phyloP scores from a whole-genome alignment of 2,888 invertebrate genomes.

The Pseudeuparius sepicola region DNA sequence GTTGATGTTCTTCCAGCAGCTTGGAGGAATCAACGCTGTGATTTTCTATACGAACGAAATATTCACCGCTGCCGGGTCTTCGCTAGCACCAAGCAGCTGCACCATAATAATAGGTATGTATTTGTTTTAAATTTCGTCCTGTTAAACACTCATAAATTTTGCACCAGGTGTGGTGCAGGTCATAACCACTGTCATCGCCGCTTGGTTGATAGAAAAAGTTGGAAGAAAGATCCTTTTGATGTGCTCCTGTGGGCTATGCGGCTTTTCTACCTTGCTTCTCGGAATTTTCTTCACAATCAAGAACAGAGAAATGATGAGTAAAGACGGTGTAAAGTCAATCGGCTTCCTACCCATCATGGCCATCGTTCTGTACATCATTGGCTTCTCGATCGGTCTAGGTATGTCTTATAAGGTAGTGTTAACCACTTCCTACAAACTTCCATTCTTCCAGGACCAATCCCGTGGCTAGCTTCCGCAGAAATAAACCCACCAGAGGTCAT shows the following conservation, averaged over 20 bases:
- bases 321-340: slow-evolving; percentile 43
- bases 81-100: slow-evolving; percentile 41
- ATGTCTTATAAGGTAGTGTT: too few species aligned
- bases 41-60: slow-evolving; percentile 70
- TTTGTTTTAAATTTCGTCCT: too few species aligned
- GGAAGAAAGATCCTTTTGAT: slow-evolving; percentile 70
- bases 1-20: slow-evolving; percentile 81
- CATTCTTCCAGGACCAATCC: slow-evolving; percentile 79
- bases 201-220: slow-evolving; percentile 65
- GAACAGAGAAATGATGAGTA: slow-evolving; percentile 29
- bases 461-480: slow-evolving; percentile 80
- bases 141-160: slow-evolving; percentile 40
- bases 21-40: slow-evolving; percentile 73
- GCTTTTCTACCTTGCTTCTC: slow-evolving; percentile 54
- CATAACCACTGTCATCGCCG: slow-evolving; percentile 60
- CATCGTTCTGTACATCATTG: slow-evolving; percentile 63
- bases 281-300: slow-evolving; percentile 57
- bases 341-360: slow-evolving; percentile 66
- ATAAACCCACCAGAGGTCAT: slow-evolving; percentile 72
- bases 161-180: slow-evolving; percentile 64
- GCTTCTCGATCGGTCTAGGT: slow-evolving; percentile 52
- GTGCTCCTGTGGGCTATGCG: slow-evolving; percentile 63
- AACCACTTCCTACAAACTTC: too few species aligned
- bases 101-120: slow-evolving; percentile 4
- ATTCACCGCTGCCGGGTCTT: slow-evolving; percentile 52